Base-by-base conservation (phyloP, 2,888 invertebrate species). In the Agonopterix subpropinquella region DNA sequence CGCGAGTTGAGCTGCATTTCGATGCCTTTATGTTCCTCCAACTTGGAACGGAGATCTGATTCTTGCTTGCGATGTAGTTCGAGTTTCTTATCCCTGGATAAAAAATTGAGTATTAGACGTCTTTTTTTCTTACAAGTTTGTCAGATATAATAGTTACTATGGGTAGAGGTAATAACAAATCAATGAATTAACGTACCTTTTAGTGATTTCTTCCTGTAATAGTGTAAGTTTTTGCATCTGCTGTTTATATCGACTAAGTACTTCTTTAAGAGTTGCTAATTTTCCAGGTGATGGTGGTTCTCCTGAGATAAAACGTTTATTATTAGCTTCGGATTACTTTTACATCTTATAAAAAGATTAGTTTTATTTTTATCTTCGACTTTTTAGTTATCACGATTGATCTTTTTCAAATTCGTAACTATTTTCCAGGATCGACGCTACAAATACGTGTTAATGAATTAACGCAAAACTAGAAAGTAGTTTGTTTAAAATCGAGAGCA, bases 221-320 rank as follows among this genome's bases (percentile, higher is more conserved):
- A 70, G 55, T 0, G 79, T 61, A 4, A 84, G 43, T 54, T 86
- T 87, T 49, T 83, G 80, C 46, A 77, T 56, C 50, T 88, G 85
- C 49, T 67, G 66, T 69, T 84, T 86, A 49, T 87, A 80, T 47
- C 83, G 64, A 54, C 67, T 82, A 11, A 88, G 61, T 8, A 83
- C 67, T 53, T 88, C 88, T 63, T 87, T 86, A 4, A 88, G 64
- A 7, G 81, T 81, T 11, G 83, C 71, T 47, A 88, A 61, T 60
- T 82, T 85, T 0, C 84, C 84, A 0, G 87, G 85, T 0, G 87
- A 86, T 1, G 83, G 76, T 1, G 80, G 76, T 51, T 86, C 86
- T 28, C 80, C 87, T 84, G 28, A 28, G 28, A 28, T 28, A 49
- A 35, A 50, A 18, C 11, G 42, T 45, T 36, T 35, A 48, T 35